Evolutionary conservation across 2,113 vertebrate species (phyloP), one percentile per base, ranked within the genome.

Genomic region (Oncorhynchus kisutch): DNA sequence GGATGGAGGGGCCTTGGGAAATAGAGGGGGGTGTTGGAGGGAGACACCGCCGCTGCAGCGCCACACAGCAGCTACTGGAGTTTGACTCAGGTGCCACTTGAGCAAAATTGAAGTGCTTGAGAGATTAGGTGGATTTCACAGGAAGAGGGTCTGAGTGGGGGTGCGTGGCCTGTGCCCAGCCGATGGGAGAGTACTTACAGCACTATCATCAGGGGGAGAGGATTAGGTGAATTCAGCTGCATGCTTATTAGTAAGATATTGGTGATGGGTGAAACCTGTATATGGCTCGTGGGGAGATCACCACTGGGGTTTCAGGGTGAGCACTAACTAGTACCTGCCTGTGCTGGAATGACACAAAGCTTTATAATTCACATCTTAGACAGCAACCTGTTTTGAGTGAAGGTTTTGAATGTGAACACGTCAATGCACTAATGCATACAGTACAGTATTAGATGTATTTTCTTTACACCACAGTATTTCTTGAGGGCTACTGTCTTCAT

Each of bases 21-120:
- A 45, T 45, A 45, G 39, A 45, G 9, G 39, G 39, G 39, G 39
- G 39, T 45, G 39, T 45, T 45, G 39, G 39, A 45, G 39, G 39
- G 39, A 45, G 39, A 45, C 39, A 9, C 39, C 25, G 51, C 51
- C 4, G 16, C 16, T 18, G 51, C 51, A 54, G 16, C 16, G 5
- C 51, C 51, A 54, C 3, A 14, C 51, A 16, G 11, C 24, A n/a
- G 48, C 76, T 20, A 31, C 85, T 84, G 87, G 83, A 83, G 88
- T 89, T 91, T 27, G 82, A 87, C 87, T 91, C 88, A 91, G 91
- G 88, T 89, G 88, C 87, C 88, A 87, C 90, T 90, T 86, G 85
- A 90, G 89, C 89, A 92, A 91, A 92, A 90, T 91, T 88, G 91
- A 92, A 92, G 87, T 86, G 89, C 82, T 76, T 85, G 86, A 90